Base-by-base conservation (phyloP, 1,140 invertebrate genomes). In the Eufriesea mexicana region DNA sequence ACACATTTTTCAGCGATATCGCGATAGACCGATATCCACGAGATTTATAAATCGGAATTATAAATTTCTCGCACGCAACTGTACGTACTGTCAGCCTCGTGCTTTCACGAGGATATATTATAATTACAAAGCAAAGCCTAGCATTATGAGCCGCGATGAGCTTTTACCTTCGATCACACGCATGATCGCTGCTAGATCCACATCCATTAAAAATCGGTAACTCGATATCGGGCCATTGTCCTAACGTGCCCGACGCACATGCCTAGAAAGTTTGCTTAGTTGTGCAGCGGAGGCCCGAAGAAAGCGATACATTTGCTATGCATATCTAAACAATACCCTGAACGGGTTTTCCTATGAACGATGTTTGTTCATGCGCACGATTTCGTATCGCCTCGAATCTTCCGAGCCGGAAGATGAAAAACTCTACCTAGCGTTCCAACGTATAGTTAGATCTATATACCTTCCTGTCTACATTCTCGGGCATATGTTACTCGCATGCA, bases 181-280 rank as follows among this genome's bases (percentile, higher is more conserved):
- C 85, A 71, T 87, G 85, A 77, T 87, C 86, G 73, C 85, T 74
- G 57, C 72, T 84, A 57, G 86, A 82, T 88, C 83, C 80, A 85
- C 73, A 84, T 85, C 83, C 87, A 85, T 88, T 85, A 85, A 88
- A 81, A 85, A 88, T 86, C 78, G 78, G 87, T 89, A 89, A 89
- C 66, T 67, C 73, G 84, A 89, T 89, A 89, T 80, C 64, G 74
- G 74, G 47, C 55, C 79, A 86, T 88, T 89, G 79, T 84, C 70
- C 73, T 83, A 83, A 79, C 78, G 45, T 61, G n/a, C 61, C 77
- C 82, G 64, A 51, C 72, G 77, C 78, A 83, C 84, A 79, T 79
- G 70, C 47, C 28, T 42, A 45, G 67, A 75, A 79, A 77, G 86
- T 73, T 86, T 79, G 72, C 82, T 87, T 18, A 62, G 76, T 80